Evolutionary conservation across 1,140 invertebrate species (phyloP), one percentile per base, ranked within the genome.

Genomic region (Oryctes rhinoceros): DNA sequence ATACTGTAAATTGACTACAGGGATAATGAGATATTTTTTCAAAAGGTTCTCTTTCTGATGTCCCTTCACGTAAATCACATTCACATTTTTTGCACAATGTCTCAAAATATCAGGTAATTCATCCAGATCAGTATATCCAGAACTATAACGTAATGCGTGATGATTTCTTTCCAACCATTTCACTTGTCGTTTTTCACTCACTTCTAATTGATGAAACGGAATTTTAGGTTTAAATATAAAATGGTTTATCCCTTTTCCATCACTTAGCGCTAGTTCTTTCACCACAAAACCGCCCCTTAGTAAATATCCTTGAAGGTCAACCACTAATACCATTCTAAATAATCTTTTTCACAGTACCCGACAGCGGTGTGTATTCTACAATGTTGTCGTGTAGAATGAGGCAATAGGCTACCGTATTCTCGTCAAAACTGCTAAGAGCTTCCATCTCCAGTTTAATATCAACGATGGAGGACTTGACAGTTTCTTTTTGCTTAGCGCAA

Each of bases 331-430:
- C 75, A 47, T 76, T n/a, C 20, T 24, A 37, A 24, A 74, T 74
- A 4, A 30, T 74, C 24, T 76, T 76, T 35, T 76, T 76, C 9
- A 48, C 75, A 20, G 30, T 76, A 39, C 44, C 13, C 0, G 35
- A n/a, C 3, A 76, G 10, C 7, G 44, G 75, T 47, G 39, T 76
- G 47, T 76, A 76, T 47, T 76, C 75, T n/a, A 48, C 75, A 35
- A 76, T 13, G 30, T 47, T 76, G 39, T 48, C 44, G 4, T 76
- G 75, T 9, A 76, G 4, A 76, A 76, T 76, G 37, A 47, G 35
- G 20, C 44, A 76, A 20, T 30, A 76, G 13, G 44, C 75, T 20
- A 39, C 20, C 0, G 75, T 76, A 47, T 76, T 20, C 15, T 76
- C 47, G 3, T n/a, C 24, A 30, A 74, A 74, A 39, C 1, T n/a